phyloP scores from a whole-genome alignment of 2,113 vertebrate species.

The Peromyscus maniculatus region DNA sequence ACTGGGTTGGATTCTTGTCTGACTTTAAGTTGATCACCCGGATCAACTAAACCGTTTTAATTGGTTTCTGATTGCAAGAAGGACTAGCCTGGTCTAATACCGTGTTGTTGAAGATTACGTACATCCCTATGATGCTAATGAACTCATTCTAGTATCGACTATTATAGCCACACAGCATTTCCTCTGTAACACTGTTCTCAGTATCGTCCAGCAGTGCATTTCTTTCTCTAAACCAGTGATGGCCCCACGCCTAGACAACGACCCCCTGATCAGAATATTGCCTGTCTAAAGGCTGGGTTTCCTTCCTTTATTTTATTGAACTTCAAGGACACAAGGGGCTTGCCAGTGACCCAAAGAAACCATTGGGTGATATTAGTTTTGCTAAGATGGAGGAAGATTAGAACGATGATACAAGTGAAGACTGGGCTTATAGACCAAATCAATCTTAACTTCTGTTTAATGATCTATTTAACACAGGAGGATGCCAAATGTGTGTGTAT shows the following conservation, averaged over 20 bases:
- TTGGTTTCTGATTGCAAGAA: constrained; percentile 45
- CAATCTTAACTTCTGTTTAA: not conserved
- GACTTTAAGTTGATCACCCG: constrained; percentile 25
- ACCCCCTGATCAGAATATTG: not conserved
- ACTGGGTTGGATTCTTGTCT: constrained; percentile 48
- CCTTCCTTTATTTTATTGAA: not conserved
- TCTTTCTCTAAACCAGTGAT: not conserved
- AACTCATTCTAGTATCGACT: not conserved
- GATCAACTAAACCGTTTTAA: constrained; percentile 10
- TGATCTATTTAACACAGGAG: not conserved
- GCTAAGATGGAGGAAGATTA: not conserved
- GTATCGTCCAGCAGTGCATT: not conserved
- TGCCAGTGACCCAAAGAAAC: not conserved
- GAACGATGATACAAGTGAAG: not conserved
- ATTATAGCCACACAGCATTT: not conserved
- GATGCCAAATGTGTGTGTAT: not conserved
- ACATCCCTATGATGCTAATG: not conserved
- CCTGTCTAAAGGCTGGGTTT: not conserved
- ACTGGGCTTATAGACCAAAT: not conserved
- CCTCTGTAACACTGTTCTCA: not conserved
- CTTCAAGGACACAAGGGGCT: not conserved
- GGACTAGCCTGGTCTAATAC: constrained; percentile 14
- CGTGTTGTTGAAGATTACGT: not conserved
- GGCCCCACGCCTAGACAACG: not conserved
- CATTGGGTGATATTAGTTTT: not conserved